Evolutionary conservation across 2,888 invertebrate genomes (phyloP).

Genomic region (Beris morrisii): DNA sequence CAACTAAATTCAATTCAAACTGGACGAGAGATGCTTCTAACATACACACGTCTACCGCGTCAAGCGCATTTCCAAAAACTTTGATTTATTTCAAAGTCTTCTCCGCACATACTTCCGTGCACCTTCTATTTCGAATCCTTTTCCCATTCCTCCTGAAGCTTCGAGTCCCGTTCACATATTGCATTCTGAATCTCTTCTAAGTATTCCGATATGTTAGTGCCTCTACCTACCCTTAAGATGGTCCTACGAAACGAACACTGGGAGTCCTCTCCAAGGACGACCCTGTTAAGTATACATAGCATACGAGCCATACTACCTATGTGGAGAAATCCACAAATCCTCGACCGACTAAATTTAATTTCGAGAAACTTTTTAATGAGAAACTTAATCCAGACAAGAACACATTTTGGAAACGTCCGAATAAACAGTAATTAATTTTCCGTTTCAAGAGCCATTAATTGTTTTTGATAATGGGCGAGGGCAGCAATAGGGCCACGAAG

Average conservation of each 20-base stretch:
- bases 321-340: slow-evolving; percentile 38
- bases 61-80: slow-evolving; percentile 37
- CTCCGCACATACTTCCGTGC: slow-evolving; percentile 19
- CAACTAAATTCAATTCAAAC: slow-evolving; percentile 18
- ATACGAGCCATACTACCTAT: slow-evolving; percentile 4
- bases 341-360: slow-evolving; percentile 45
- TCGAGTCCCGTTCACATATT: slow-evolving; percentile 16
- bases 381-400: slow-evolving; percentile 46
- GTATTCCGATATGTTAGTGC: background rate
- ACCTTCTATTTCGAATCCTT: background rate
- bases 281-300: background rate
- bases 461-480: slow-evolving; percentile 43
- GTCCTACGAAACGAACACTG: background rate
- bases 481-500: background rate
- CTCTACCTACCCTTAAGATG: too few species aligned
- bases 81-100: slow-evolving; percentile 37
- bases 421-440: slow-evolving; percentile 47
- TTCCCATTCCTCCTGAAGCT: background rate
- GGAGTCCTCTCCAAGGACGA: background rate
- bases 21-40: background rate
- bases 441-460: slow-evolving; percentile 46
- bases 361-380: slow-evolving; percentile 45
- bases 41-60: slow-evolving; percentile 33
- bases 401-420: slow-evolving; percentile 45
- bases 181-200: background rate